Evolutionary conservation across 2,888 invertebrate species (phyloP).

Genomic region (Perizoma flavofasciatum): DNA sequence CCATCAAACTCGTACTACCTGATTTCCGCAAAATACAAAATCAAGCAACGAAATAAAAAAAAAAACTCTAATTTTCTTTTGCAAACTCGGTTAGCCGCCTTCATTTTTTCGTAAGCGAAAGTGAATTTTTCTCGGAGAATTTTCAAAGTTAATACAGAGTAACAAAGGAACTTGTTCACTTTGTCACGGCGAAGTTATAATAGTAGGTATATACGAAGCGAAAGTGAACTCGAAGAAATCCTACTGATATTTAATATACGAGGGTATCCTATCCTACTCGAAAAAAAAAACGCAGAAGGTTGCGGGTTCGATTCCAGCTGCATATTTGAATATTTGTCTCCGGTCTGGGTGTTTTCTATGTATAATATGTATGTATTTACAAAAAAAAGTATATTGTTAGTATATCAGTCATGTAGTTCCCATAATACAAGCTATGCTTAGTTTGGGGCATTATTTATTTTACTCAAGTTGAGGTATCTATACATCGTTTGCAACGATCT

Average conservation of each 20-base stretch:
- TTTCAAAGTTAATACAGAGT: constrained; percentile 45
- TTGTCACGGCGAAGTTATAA: constrained; percentile 33
- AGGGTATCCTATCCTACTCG: too few relatives aligned
- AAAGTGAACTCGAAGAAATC: background rate
- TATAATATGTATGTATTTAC: too few relatives aligned
- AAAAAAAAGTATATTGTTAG: too few relatives aligned
- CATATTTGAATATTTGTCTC: too few relatives aligned
- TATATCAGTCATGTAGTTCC: too few relatives aligned
- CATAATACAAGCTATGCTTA: too few relatives aligned
- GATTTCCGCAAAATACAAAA: constrained; percentile 24
- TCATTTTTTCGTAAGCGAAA: constrained; percentile 36
- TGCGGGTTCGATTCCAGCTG: too few relatives aligned
- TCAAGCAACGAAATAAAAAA: constrained; percentile 38
- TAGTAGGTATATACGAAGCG: constrained; percentile 10
- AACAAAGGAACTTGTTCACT: constrained; percentile 38
- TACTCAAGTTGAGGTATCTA: too few relatives aligned
- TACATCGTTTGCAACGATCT: too few relatives aligned
- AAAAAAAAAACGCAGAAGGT: too few relatives aligned
- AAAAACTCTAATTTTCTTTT: constrained; percentile 44
- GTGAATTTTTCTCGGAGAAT: constrained; percentile 44
- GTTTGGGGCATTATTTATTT: too few relatives aligned
- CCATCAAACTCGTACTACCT: constrained; percentile 24
- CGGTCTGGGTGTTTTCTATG: too few relatives aligned
- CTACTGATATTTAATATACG: background rate
- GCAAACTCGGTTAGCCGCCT: constrained; percentile 43